Percentiles rank a stretch among this genome's conserved stretches.
phyloP scores from a whole-genome alignment of 35 echinoderm and acorn worm species.

The Ptychodera flava region DNA sequence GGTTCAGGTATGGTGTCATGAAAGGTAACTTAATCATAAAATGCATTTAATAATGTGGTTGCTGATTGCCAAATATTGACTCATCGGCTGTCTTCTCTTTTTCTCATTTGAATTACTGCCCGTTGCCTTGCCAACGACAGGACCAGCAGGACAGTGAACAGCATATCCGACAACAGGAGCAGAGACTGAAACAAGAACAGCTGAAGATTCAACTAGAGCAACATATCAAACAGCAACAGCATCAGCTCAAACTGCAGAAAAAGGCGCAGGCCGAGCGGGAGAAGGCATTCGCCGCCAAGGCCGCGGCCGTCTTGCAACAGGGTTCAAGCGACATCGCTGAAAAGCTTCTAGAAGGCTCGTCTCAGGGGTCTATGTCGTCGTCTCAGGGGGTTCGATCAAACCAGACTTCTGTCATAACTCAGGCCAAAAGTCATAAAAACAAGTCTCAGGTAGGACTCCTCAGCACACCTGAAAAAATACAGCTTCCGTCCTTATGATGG shows the following conservation, averaged over 20 bases:
- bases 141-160: conserved; percentile 45
- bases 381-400: background rate
- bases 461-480: background rate
- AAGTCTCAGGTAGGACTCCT: conserved; percentile 1
- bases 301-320: conserved; percentile 6
- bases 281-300: conserved; percentile 23
- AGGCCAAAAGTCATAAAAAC: conserved; percentile 20
- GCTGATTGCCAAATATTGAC: no score
- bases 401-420: conserved; percentile 9
- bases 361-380: background rate
- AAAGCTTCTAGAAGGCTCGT: conserved; percentile 16
- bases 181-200: conserved; percentile 58
- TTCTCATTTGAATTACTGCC: no score
- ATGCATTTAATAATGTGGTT: no score
- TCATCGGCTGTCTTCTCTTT: no score
- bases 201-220: conserved; percentile 90
- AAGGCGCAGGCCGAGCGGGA: conserved; percentile 44
- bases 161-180: conserved; percentile 59
- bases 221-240: conserved; percentile 92
- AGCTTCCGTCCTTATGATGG: conserved; percentile 1
- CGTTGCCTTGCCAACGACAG: no score
- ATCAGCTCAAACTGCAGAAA: conserved; percentile 81
- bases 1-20: no score
- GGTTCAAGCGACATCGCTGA: conserved; percentile 7
- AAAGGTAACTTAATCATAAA: no score